Conservation (phyloP, 1,140 invertebrate genomes). For the Brachystomella parvula region DNA sequence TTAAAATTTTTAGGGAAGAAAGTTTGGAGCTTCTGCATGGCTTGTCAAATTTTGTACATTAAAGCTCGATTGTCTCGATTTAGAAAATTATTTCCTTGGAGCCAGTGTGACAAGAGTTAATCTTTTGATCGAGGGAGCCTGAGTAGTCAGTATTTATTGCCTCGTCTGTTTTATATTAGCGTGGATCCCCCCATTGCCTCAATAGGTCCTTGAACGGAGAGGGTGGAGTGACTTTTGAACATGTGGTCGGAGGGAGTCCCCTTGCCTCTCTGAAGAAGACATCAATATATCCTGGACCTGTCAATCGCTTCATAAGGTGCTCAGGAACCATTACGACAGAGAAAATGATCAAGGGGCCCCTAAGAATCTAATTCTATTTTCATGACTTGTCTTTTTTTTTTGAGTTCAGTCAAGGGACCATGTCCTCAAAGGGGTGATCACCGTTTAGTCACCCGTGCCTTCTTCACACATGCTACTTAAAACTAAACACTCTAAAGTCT, state of each 20-base stretch:
- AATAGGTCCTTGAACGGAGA: not conserved
- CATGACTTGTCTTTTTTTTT: slow-evolving; percentile 34
- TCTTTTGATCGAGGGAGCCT: too few relatives aligned
- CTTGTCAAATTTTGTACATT: too few relatives aligned
- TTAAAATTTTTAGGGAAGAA: too few relatives aligned
- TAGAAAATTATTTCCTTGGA: too few relatives aligned
- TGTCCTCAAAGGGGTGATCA: slow-evolving; percentile 35
- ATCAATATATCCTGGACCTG: slow-evolving; percentile 24
- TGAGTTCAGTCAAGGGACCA: not conserved
- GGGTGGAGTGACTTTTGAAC: slow-evolving; percentile 32
- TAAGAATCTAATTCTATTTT: slow-evolving; percentile 35
- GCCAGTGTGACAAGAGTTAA: too few relatives aligned
- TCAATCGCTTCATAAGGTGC: slow-evolving; percentile 34
- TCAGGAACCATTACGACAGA: slow-evolving; percentile 27
- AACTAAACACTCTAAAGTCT: too few relatives aligned
- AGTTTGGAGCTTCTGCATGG: too few relatives aligned
- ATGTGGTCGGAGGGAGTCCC: slow-evolving; percentile 22
- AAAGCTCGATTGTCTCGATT: too few relatives aligned
- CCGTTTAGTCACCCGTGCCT: slow-evolving; percentile 16
- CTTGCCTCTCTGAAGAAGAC: slow-evolving; percentile 20
- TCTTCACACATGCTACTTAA: slow-evolving; percentile 2
- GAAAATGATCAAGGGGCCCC: slow-evolving; percentile 2
- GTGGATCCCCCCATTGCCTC: too few relatives aligned
- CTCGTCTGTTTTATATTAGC: too few relatives aligned
- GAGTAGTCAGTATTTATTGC: too few relatives aligned